Evolutionary conservation across 2,888 invertebrate genomes (phyloP).

Genomic region (Auanema sp.): DNA sequence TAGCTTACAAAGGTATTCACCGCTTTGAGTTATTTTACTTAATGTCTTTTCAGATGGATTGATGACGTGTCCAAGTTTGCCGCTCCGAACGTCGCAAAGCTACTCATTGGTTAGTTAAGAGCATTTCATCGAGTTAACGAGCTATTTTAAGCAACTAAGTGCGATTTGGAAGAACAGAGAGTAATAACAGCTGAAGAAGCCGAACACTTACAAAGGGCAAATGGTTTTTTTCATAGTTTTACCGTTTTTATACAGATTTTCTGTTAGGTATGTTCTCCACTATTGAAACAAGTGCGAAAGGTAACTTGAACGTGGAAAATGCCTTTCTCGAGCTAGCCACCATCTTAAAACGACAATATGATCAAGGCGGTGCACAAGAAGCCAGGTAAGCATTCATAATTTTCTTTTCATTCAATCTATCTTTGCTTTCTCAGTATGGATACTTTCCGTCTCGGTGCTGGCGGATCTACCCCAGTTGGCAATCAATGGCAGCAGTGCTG

Average conservation of each 20-base stretch:
- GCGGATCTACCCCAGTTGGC: conserved; percentile 38
- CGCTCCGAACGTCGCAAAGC: conserved; percentile 84
- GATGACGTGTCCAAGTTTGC: conserved; percentile 93
- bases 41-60: conserved; percentile 73
- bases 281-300: conserved; percentile 53
- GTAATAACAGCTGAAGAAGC: conserved; percentile 86
- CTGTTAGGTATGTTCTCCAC: conserved; percentile 50
- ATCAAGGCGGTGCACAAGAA: conserved; percentile 46
- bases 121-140: background rate
- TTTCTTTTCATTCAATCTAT: background rate
- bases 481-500: conserved; percentile 40
- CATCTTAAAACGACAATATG: conserved; percentile 74
- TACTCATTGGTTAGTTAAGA: conserved; percentile 78
- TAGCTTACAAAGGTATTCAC: conserved; percentile 75
- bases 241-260: background rate
- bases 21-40: background rate
- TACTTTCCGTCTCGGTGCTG: conserved; percentile 39
- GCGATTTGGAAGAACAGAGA: conserved; percentile 78
- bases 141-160: conserved; percentile 75
- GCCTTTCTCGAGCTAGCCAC: conserved; percentile 83
- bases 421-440: conserved; percentile 16
- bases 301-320: conserved; percentile 86
- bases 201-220: conserved; percentile 72
- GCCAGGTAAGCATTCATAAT: conserved; percentile 13
- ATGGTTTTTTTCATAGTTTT: conserved; percentile 21